phyloP scores from a whole-genome alignment of 2,888 invertebrate species.

The Drosophila macrospina region DNA sequence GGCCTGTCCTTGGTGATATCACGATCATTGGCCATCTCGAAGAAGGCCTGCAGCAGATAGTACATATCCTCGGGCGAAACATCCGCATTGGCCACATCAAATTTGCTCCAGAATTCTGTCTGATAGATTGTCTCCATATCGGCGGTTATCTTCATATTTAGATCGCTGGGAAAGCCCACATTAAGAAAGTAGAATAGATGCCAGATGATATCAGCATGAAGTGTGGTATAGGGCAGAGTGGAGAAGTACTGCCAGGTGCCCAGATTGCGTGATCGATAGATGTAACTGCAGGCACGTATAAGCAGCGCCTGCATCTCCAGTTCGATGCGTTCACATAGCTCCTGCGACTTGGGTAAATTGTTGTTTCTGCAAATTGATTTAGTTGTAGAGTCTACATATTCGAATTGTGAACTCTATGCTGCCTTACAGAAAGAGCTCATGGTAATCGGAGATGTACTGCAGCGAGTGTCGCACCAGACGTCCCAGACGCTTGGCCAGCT shows the following conservation, averaged over 20 bases:
- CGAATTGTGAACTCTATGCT: no score
- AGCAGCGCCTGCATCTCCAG: slow-evolving; percentile 91
- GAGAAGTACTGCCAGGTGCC: slow-evolving; percentile 94
- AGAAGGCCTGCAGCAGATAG: slow-evolving; percentile 91
- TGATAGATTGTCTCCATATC: slow-evolving; percentile 86
- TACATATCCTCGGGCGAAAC: slow-evolving; percentile 91
- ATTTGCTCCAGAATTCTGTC: slow-evolving; percentile 86
- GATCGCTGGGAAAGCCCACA: slow-evolving; percentile 86
- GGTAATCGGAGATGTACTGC: slow-evolving; percentile 90
- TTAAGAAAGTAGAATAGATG: slow-evolving; percentile 89
- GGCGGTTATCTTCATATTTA: slow-evolving; percentile 49
- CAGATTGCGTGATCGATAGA: slow-evolving; percentile 90
- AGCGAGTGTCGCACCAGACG: slow-evolving; percentile 90
- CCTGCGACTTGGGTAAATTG: slow-evolving; percentile 84
- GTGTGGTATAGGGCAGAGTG: slow-evolving; percentile 89
- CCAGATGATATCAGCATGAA: slow-evolving; percentile 88
- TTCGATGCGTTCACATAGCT: slow-evolving; percentile 87
- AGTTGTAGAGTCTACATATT: background rate
- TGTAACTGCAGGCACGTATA: slow-evolving; percentile 88
- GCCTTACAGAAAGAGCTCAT: slow-evolving; percentile 82
- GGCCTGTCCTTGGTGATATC: slow-evolving; percentile 87
- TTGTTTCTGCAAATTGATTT: slow-evolving; percentile 69
- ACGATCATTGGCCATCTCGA: slow-evolving; percentile 91
- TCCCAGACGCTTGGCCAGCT: slow-evolving; percentile 90
- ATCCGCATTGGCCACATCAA: slow-evolving; percentile 88